Evolutionary conservation across 2,888 invertebrate genomes (phyloP), one percentile per base, ranked within the genome.

Genomic region (Sarcophaga rosellei): DNA sequence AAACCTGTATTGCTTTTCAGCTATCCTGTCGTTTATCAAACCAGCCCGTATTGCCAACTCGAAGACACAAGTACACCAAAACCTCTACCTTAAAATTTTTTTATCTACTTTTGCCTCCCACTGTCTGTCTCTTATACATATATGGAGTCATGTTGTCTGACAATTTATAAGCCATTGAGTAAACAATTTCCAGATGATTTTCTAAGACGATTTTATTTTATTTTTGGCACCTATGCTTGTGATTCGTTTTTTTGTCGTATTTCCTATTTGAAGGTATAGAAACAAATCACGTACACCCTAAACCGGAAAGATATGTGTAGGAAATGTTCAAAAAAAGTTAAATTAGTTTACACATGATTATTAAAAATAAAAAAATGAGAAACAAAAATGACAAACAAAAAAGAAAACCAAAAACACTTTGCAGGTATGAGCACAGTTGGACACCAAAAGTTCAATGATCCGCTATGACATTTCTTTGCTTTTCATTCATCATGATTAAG

Each of bases 361-460:
- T 53, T n/a, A 25, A 1, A 20, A 57, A 69, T 21, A 23, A 8
- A 35, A n/a, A n/a, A n/a, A n/a, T n/a, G n/a, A n/a, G n/a, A n/a
- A n/a, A n/a, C n/a, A n/a, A n/a, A n/a, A n/a, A n/a, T n/a, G n/a
- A n/a, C n/a, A 61, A 57, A 35, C n/a, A 47, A 69, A 57, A 23
- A 21, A 25, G 5, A 53, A 17, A 15, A 47, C 68, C 20, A 21
- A 57, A 23, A 61, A 44, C 21, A 10, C 21, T 35, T 53, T 45
- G 47, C 3, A 17, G 25, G 45, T n/a, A 63, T 23, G 10, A 47
- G 23, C 23, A 47, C 47, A 63, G 47, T 47, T 23, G 17, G 25
- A 65, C 17, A 2, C 11, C 15, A 11, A 0, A 45, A 63, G 74
- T 74, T 74, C 63, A 63, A 72, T 72, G 10, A 61, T 44, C 61